Percentiles rank a stretch among this genome's conserved stretches.
Conservation (phyloP, 2,888 invertebrate species). For the Rutpela maculata region DNA sequence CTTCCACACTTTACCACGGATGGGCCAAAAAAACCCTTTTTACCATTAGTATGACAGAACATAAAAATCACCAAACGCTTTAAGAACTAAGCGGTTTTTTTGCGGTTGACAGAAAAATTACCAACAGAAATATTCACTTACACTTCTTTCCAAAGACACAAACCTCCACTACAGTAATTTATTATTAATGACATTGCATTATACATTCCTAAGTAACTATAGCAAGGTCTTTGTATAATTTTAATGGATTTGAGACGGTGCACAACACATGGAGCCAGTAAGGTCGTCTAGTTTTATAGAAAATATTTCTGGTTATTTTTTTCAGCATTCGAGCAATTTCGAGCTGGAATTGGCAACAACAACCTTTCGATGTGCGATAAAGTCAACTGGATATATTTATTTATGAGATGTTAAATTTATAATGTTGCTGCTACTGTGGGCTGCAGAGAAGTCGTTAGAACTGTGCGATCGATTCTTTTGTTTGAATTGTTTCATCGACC, state of each 20-base stretch:
- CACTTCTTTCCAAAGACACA: not conserved
- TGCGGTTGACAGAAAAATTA: too few relatives aligned
- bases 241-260: not conserved
- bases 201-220: slow-evolving; percentile 17
- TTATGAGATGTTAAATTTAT: not conserved
- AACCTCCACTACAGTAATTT: not conserved
- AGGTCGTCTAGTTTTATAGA: slow-evolving; percentile 25
- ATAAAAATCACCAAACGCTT: too few relatives aligned
- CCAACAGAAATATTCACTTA: not conserved
- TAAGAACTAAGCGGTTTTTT: too few relatives aligned
- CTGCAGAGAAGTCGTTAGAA: not conserved
- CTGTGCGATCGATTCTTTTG: not conserved
- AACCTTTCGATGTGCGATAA: not conserved
- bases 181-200: slow-evolving; percentile 5
- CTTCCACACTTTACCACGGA: too few relatives aligned
- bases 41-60: too few relatives aligned
- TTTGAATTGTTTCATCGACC: not conserved
- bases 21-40: too few relatives aligned
- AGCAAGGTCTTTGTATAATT: slow-evolving; percentile 20
- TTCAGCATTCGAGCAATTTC: slow-evolving; percentile 1
- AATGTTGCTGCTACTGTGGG: not conserved
- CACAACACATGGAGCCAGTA: slow-evolving; percentile 9
- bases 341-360: slow-evolving; percentile 5
- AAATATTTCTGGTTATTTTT: slow-evolving; percentile 16
- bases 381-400: slow-evolving; percentile 3